Conservation (phyloP, 2,113 vertebrate genomes). For the Elephantulus edwardii region DNA sequence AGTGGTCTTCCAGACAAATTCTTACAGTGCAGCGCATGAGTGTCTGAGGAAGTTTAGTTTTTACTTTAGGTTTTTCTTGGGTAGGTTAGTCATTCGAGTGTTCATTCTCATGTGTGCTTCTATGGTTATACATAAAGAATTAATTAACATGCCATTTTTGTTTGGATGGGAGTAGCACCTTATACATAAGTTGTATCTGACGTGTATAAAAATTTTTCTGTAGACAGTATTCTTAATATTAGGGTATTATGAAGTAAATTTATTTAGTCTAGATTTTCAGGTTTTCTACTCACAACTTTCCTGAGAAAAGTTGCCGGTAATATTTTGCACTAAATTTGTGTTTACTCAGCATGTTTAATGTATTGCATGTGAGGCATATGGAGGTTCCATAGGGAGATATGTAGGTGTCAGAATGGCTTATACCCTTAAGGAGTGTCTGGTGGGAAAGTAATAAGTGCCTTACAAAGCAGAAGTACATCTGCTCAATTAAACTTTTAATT, state of each 20-base stretch:
- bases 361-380: background rate
- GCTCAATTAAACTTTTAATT: background rate
- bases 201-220: background rate
- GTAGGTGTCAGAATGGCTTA: background rate
- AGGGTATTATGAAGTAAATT: background rate
- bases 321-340: background rate
- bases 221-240: background rate
- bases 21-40: background rate
- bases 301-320: background rate
- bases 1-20: background rate
- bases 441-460: background rate
- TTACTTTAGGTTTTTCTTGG: background rate
- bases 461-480: background rate
- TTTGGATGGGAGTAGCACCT: conserved; percentile 37
- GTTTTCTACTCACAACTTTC: background rate
- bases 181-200: conserved; percentile 63
- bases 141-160: background rate
- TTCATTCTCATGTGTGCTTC: background rate
- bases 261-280: background rate
- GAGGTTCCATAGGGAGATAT: background rate
- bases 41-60: background rate
- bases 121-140: background rate
- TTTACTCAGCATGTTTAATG: background rate
- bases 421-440: background rate
- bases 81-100: background rate